Percentiles rank a stretch among this genome's conserved stretches.
phyloP scores from a whole-genome alignment of 2,797 vertebrate genomes.

The Silurus lanzhouensis region DNA sequence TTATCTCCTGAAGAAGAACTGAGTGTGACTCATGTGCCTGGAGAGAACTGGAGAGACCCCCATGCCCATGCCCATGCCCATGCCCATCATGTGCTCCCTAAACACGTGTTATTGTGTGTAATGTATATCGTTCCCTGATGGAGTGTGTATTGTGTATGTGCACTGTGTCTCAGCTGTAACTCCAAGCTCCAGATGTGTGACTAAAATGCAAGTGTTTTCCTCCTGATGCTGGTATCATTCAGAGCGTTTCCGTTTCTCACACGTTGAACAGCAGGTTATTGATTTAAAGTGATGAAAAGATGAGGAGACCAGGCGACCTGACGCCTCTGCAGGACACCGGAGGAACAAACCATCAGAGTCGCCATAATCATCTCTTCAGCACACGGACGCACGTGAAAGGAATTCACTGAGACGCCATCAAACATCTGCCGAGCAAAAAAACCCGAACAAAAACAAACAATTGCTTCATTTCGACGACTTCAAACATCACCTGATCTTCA shows the following conservation, averaged over 20 bases:
- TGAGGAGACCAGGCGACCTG: background rate
- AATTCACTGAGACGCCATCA: background rate
- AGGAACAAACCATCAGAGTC: background rate
- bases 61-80: no score
- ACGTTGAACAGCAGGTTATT: background rate
- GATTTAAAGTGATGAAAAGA: background rate
- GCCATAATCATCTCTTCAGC: background rate
- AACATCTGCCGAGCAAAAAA: background rate
- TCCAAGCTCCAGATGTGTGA: background rate
- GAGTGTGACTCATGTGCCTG: background rate
- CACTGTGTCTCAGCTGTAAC: no score
- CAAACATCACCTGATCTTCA: constrained; percentile 62
- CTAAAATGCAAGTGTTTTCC: background rate
- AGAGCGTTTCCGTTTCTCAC: background rate
- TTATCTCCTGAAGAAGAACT: background rate
- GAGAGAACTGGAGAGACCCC: background rate
- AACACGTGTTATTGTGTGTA: background rate
- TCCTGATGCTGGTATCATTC: background rate
- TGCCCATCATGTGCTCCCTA: background rate
- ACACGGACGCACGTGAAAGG: background rate
- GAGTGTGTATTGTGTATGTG: background rate
- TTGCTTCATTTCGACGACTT: background rate
- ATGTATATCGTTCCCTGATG: background rate
- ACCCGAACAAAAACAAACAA: no score
- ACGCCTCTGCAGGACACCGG: background rate